These are phyloP conservation scores for Falco peregrinus DNA, from an alignment of 2,797 vertebrate species.

Conservation along the genomic window DNA sequence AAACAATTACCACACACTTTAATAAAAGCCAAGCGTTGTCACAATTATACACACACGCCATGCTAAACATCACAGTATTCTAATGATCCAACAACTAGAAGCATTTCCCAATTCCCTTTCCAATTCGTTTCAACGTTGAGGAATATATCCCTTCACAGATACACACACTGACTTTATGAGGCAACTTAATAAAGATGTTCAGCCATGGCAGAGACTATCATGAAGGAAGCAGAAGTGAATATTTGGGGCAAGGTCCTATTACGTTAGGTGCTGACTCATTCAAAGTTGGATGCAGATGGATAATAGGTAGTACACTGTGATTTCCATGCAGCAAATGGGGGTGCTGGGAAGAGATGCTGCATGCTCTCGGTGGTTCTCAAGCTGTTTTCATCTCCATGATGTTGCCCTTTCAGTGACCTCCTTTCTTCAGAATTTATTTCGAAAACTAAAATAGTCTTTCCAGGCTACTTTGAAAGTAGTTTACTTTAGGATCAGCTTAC, in stretches of 20 bases:
- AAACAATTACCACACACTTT: constrained; percentile 54
- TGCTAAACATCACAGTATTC: constrained; percentile 36
- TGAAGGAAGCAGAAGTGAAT: not conserved
- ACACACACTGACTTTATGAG: not conserved
- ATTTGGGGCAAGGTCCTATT: constrained; percentile 26
- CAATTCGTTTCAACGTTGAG: not conserved
- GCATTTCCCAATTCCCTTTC: constrained; percentile 27
- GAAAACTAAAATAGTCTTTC: not conserved
- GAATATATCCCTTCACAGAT: not conserved
- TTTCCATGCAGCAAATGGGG: constrained; percentile 27
- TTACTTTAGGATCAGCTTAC: not conserved
- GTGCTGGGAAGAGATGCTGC: not conserved
- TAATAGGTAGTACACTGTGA: constrained; percentile 39
- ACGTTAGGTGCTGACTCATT: not conserved
- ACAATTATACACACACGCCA: not conserved
- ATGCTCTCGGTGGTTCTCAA: not conserved
- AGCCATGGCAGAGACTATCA: not conserved
- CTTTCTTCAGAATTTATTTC: not conserved
- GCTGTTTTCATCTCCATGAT: constrained; percentile 10
- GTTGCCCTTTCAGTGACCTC: constrained; percentile 33
- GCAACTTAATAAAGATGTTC: not conserved
- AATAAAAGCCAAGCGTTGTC: constrained; percentile 35
- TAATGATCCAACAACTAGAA: constrained; percentile 17
- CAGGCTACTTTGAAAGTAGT: not conserved
- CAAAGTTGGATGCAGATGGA: constrained; percentile 17